A percentile compares a stretch with the other conserved stretches of the same genome.
phyloP scores from a whole-genome alignment of 2,113 vertebrate species.

The Tachycineta bicolor region DNA sequence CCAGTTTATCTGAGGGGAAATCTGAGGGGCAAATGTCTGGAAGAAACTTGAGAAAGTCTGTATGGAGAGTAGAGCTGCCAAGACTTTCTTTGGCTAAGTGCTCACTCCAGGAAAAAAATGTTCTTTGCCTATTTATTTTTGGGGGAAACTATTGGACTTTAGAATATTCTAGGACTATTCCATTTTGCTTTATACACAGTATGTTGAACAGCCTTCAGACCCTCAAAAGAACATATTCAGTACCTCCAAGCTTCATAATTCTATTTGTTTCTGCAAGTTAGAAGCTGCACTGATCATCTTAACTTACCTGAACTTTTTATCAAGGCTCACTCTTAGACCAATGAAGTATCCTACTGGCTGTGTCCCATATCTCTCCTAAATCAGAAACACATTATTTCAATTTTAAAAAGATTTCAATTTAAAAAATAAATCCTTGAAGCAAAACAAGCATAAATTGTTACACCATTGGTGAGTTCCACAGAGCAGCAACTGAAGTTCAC shows the following conservation, averaged over 20 bases:
- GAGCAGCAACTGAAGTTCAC: neutral
- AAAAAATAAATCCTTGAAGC: neutral
- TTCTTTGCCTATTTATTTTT: neutral
- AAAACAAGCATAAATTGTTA: neutral
- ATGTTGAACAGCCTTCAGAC: neutral
- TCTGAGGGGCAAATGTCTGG: neutral
- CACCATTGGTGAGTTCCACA: neutral
- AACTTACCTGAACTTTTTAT: constrained; percentile 56
- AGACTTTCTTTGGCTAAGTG: neutral
- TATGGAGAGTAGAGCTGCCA: neutral
- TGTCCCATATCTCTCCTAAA: neutral
- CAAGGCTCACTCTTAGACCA: constrained; percentile 48
- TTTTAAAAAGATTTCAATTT: neutral
- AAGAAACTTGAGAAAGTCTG: neutral
- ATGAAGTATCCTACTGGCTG: neutral
- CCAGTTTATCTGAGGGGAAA: neutral
- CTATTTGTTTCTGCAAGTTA: neutral
- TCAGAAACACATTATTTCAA: neutral
- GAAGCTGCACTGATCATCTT: neutral
- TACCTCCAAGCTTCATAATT: neutral
- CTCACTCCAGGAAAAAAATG: neutral
- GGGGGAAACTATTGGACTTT: neutral
- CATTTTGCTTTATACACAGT: fast-evolving
- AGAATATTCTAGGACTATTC: neutral
- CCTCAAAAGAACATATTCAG: neutral